These are phyloP conservation scores for Gadus macrocephalus DNA, from an alignment of 2,113 vertebrate genomes.

Conservation along the genomic window DNA sequence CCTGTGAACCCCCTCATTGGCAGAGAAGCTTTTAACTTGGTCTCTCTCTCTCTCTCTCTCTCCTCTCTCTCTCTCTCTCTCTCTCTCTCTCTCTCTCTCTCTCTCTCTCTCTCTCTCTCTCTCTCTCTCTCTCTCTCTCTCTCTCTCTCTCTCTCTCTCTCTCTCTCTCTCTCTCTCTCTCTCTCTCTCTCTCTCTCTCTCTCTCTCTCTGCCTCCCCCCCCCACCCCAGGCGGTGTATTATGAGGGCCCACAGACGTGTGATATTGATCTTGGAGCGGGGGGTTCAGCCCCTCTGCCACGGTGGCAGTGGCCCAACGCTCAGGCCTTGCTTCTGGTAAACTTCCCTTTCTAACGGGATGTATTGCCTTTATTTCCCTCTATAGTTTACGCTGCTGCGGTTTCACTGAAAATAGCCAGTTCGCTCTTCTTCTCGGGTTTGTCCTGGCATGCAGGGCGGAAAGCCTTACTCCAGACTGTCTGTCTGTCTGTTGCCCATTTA, in stretches of 20 bases:
- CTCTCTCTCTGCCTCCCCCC: constrained; percentile 13
- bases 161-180: constrained; percentile 1
- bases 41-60: background rate
- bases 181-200: constrained; percentile 17
- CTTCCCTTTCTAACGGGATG: background rate
- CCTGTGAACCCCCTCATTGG: constrained; percentile 15
- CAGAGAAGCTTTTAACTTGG: constrained; percentile 36
- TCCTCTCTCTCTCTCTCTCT: background rate
- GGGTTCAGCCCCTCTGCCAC: constrained; percentile 26
- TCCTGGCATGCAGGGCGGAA: too few relatives aligned
- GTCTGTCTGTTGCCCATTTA: too few relatives aligned
- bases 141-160: background rate
- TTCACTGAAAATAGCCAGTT: background rate
- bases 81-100: background rate
- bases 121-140: constrained; percentile 9
- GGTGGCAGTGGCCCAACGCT: background rate
- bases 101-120: constrained; percentile 29
- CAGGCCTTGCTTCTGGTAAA: constrained; percentile 3
- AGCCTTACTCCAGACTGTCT: too few relatives aligned
- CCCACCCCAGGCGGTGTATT: background rate
- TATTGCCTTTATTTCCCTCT: constrained; percentile 16
- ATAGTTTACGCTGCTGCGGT: background rate
- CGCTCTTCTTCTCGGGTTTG: background rate
- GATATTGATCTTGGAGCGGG: constrained; percentile 28
- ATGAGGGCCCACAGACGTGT: too few relatives aligned